phyloP scores from a whole-genome alignment of 2,113 vertebrate genomes.

The Silurus glanis region DNA sequence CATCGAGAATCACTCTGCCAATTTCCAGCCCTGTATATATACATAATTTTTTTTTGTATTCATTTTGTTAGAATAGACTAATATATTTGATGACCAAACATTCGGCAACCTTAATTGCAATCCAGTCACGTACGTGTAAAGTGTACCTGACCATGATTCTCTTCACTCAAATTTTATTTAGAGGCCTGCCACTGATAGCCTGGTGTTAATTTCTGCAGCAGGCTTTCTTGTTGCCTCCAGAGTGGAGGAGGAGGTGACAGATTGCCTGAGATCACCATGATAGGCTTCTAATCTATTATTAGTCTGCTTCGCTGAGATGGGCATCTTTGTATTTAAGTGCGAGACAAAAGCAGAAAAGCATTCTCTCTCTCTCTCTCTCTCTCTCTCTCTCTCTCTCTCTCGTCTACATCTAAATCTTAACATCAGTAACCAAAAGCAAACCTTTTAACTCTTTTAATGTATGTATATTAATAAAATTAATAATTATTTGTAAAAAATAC shows the following conservation, averaged over 20 bases:
- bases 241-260: constrained; percentile 46
- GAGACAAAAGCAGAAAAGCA: constrained; percentile 16
- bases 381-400: neutral
- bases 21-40: neutral
- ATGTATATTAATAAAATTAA: neutral
- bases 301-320: constrained; percentile 37
- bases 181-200: constrained; percentile 11
- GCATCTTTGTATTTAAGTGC: constrained; percentile 39
- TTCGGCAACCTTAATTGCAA: neutral
- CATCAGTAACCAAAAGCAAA: neutral
- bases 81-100: neutral
- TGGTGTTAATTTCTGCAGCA: constrained; percentile 34
- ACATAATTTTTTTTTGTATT: too few species aligned
- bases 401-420: neutral
- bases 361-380: neutral
- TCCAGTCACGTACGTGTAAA: neutral
- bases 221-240: constrained; percentile 27
- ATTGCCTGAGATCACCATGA: constrained; percentile 53
- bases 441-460: neutral
- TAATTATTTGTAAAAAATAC: neutral
- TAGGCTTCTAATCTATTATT: constrained; percentile 51
- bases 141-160: constrained; percentile 19
- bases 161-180: constrained; percentile 28
- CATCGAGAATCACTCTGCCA: neutral
- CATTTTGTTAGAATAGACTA: neutral